phyloP scores from a whole-genome alignment of 2,797 vertebrate genomes.

The Fundulus diaphanus region DNA sequence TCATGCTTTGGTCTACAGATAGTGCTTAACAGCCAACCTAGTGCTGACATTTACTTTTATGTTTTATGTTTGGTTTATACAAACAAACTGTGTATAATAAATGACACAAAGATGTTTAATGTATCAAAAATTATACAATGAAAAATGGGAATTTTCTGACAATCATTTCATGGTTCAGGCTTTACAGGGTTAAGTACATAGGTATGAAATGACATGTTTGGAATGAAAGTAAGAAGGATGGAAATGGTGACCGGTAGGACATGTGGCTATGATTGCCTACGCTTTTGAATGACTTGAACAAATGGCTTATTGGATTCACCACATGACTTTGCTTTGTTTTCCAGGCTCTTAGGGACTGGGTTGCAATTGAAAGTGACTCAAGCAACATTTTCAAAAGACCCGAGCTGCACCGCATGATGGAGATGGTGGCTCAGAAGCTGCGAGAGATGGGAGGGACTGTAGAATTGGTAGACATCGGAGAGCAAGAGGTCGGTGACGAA shows the following conservation, averaged over 20 bases:
- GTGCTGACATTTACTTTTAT: too few relatives aligned
- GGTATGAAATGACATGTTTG: background rate
- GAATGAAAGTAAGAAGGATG: background rate
- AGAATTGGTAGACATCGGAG: slow-evolving; percentile 76
- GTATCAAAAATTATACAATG: background rate
- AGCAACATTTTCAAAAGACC: slow-evolving; percentile 75
- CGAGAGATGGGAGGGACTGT: slow-evolving; percentile 73
- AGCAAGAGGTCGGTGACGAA: slow-evolving; percentile 77
- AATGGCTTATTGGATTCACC: background rate
- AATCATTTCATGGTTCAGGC: background rate
- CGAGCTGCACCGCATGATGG: slow-evolving; percentile 82
- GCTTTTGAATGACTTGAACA: background rate
- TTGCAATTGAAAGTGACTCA: slow-evolving; percentile 82
- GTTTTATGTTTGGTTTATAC: too few relatives aligned
- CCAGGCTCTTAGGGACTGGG: slow-evolving; percentile 79
- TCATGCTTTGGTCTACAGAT: too few relatives aligned
- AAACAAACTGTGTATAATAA: too few relatives aligned
- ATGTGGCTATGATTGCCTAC: background rate
- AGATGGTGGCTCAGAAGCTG: slow-evolving; percentile 77
- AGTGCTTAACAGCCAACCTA: too few relatives aligned
- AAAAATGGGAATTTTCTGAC: background rate
- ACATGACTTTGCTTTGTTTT: slow-evolving; percentile 10
- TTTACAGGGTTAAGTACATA: background rate
- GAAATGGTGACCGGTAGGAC: background rate
- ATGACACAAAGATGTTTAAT: too few relatives aligned